These are phyloP conservation scores for Habrosyne pyritoides DNA, from an alignment of 2,888 invertebrate genomes.

Conservation along the genomic window DNA sequence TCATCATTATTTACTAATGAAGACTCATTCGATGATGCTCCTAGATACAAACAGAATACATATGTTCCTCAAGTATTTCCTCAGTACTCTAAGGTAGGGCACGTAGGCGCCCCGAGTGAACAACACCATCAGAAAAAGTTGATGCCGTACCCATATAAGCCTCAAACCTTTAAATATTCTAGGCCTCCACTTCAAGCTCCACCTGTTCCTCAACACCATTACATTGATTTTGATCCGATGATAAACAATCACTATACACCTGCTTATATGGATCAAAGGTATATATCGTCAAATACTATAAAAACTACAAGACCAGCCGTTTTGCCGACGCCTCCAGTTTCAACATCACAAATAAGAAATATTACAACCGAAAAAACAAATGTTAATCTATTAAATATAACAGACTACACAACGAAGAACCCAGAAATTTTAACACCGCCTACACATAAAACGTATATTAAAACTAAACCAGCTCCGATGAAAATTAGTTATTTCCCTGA, in stretches of 20 bases:
- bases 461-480: slow-evolving; percentile 46
- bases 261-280: slow-evolving; percentile 48
- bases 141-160: slow-evolving; percentile 56
- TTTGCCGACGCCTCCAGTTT: slow-evolving; percentile 56
- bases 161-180: slow-evolving; percentile 50
- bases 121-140: slow-evolving; percentile 57
- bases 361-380: slow-evolving; percentile 44
- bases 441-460: slow-evolving; percentile 42
- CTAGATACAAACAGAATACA: slow-evolving; percentile 47
- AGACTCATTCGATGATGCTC: slow-evolving; percentile 49
- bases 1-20: slow-evolving; percentile 69
- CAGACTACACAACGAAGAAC: slow-evolving; percentile 50
- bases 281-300: slow-evolving; percentile 47
- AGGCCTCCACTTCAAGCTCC: slow-evolving; percentile 55
- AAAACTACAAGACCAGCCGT: slow-evolving; percentile 65
- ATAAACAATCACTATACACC: slow-evolving; percentile 37
- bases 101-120: slow-evolving; percentile 47
- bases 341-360: slow-evolving; percentile 38
- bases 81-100: slow-evolving; percentile 57
- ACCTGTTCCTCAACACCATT: slow-evolving; percentile 50
- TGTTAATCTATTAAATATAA: slow-evolving; percentile 27
- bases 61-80: slow-evolving; percentile 41
- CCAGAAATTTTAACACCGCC: slow-evolving; percentile 49
- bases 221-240: slow-evolving; percentile 38
- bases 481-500: slow-evolving; percentile 65